Conservation (phyloP, 1,140 invertebrate genomes). For the Zaprionus ghesquierei region DNA sequence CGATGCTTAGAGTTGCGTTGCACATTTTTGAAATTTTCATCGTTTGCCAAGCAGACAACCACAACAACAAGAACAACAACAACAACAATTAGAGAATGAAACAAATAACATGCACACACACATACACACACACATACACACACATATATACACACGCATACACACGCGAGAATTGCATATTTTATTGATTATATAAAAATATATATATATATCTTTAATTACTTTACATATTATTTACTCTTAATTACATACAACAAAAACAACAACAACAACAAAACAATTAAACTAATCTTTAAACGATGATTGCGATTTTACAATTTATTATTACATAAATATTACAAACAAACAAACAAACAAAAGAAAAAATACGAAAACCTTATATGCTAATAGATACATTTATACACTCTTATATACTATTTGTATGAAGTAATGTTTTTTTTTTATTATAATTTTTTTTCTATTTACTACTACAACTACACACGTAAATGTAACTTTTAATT, state of each 20-base stretch:
- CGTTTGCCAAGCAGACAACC: slow-evolving; percentile 78
- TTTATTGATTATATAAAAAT: slow-evolving; percentile 70
- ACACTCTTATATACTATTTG: slow-evolving; percentile 63
- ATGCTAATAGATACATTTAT: slow-evolving; percentile 76
- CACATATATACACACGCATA: slow-evolving; percentile 39
- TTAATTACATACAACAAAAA: slow-evolving; percentile 54
- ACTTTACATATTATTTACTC: slow-evolving; percentile 73
- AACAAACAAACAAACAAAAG: slow-evolving; percentile 33
- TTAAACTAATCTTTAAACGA: slow-evolving; percentile 71
- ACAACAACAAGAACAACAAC: slow-evolving; percentile 52
- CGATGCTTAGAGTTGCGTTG: slow-evolving; percentile 80
- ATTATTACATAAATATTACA: slow-evolving; percentile 62
- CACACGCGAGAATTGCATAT: slow-evolving; percentile 54
- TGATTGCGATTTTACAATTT: slow-evolving; percentile 78
- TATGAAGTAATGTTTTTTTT: slow-evolving; percentile 66
- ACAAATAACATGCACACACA: slow-evolving; percentile 49
- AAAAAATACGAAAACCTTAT: slow-evolving; percentile 59
- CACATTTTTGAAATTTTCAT: slow-evolving; percentile 77
- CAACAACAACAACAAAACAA: slow-evolving; percentile 45
- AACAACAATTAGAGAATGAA: slow-evolving; percentile 42
- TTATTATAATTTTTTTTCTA: slow-evolving; percentile 45
- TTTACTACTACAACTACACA: slow-evolving; percentile 66
- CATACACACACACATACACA: slow-evolving; percentile 41
- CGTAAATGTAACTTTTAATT: slow-evolving; percentile 70
- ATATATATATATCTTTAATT: slow-evolving; percentile 44